phyloP scores from a whole-genome alignment of 2,797 vertebrate genomes.

The Falco concolor region DNA sequence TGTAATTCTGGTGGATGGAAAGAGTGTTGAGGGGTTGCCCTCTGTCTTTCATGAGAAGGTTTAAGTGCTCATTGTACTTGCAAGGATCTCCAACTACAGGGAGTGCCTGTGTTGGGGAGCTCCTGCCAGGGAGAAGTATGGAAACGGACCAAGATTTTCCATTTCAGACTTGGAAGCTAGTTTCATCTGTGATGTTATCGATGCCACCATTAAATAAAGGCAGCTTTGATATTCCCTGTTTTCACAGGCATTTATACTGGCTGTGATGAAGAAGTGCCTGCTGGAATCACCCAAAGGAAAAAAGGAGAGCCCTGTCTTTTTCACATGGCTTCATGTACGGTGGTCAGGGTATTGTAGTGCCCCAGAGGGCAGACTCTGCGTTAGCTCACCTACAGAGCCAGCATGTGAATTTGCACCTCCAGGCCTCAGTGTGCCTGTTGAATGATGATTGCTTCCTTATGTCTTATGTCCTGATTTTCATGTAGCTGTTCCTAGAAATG shows the following conservation, averaged over 20 bases:
- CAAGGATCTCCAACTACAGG: neutral
- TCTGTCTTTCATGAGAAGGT: neutral
- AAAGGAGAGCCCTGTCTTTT: neutral
- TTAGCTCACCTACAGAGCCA: neutral
- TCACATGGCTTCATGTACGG: fast-evolving
- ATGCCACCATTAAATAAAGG: neutral
- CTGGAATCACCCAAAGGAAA: neutral
- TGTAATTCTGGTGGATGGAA: neutral
- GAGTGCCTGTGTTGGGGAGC: neutral
- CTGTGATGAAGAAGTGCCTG: neutral
- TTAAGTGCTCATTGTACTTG: neutral
- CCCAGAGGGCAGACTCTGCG: neutral
- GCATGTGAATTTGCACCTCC: neutral
- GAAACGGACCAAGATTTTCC: neutral
- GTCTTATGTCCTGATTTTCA: neutral
- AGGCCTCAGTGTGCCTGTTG: neutral
- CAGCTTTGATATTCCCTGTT: neutral
- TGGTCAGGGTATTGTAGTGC: neutral
- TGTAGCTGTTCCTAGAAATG: neutral
- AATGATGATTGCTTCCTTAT: neutral
- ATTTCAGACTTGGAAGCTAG: neutral
- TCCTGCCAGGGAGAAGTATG: neutral
- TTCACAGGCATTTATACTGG: neutral
- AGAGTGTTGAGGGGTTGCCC: neutral
- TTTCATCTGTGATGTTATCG: neutral